Evolutionary conservation across 2,797 vertebrate genomes (phyloP).

Genomic region (Gymnodraco acuticeps): DNA sequence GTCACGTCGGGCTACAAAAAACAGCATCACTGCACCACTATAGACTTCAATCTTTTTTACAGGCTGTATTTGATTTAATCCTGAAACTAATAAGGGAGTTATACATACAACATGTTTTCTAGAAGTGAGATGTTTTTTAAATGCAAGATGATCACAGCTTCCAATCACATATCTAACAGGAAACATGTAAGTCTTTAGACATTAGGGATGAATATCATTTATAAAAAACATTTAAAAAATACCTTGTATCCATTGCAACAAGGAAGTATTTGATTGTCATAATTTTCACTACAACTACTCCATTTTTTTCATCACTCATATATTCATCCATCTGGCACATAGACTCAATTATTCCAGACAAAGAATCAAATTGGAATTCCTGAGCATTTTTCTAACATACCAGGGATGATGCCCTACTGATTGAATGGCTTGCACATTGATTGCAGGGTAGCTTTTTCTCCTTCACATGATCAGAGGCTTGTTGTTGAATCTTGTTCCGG

Average conservation of each 20-base stretch:
- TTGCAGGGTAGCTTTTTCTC: not conserved
- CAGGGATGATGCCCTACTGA: not conserved
- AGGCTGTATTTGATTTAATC: not conserved
- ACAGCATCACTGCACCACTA: too few species aligned
- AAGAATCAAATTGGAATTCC: not conserved
- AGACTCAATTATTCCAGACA: not conserved
- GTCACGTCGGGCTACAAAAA: too few species aligned
- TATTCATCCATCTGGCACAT: not conserved
- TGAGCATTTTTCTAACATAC: not conserved
- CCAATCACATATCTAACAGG: not conserved
- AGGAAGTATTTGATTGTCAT: not conserved
- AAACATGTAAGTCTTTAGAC: not conserved
- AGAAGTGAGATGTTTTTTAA: not conserved
- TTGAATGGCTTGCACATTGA: not conserved
- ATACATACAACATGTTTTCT: not conserved
- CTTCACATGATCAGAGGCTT: not conserved
- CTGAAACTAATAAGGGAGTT: not conserved
- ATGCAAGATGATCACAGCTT: not conserved
- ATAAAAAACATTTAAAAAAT: not conserved
- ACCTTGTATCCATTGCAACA: not conserved
- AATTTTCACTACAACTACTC: not conserved
- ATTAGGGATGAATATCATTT: not conserved
- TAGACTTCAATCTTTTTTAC: too few species aligned
- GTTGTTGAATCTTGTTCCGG: not conserved
- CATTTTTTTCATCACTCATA: not conserved